Base-by-base conservation (phyloP, 2,113 vertebrate genomes). In the Perca schrenkii region DNA sequence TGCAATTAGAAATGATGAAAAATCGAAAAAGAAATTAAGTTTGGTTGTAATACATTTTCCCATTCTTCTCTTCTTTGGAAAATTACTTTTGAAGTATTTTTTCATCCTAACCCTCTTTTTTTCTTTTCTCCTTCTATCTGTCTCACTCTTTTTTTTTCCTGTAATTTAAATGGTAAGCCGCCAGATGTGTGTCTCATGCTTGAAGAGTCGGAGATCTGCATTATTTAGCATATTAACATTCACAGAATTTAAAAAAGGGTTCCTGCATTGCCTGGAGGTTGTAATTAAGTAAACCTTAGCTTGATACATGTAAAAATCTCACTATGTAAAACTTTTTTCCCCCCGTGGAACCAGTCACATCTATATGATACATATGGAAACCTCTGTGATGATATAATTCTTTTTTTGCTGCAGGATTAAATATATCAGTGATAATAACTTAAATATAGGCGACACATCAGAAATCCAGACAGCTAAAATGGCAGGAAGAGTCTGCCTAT, bases 181-280 rank as follows among this genome's bases (percentile, higher is more conserved):
- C 97, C 98, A 99, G 97, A 99, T 99, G 98, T 98, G 98, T 97
- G 97, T 99, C 98, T 99, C 97, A 99, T 98, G 98, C 97, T 99
- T 98, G 97, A 98, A 97, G 98, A 98, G 97, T 96, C 93, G 94
- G 97, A 97, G 97, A 97, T 98, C 97, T 99, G 98, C 98, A 99
- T 99, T 99, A 99, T 99, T 99, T 99, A 99, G 98, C 98, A 99
- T 99, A 99, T 99, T 99, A 99, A 99, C 98, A 99, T 98, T 99
- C 97, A 96, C 96, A 98, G 98, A 99, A 99, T 99, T 99, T 99
- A 97, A 98, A 99, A 99, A 98, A 97, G 97, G 97, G 95, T 93
- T 97, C 97, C 96, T 98, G 97, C 96, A 95, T 98, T 96, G 98
- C 98, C 98, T 97, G 92, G 90, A 99, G 98, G 97, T 97, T 99